Evolutionary conservation across 1,140 invertebrate species (phyloP), one percentile per base, ranked within the genome.

Genomic region (Eueides isabella): DNA sequence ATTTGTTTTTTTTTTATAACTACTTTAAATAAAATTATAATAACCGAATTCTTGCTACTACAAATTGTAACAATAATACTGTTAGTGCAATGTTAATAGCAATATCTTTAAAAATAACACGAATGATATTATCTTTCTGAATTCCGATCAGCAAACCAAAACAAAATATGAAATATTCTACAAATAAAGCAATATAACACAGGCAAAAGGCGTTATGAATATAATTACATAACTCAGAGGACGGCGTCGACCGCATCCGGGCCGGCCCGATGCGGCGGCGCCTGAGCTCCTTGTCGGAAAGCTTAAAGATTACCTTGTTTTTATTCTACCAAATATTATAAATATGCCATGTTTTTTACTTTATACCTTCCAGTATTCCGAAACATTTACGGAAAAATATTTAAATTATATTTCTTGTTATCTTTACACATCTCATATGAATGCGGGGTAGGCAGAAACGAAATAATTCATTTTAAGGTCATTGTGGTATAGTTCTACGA

Each of bases 171-270:
- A 48, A 48, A 48, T 48, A 11, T 2, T 19, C 2, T 26, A 55
- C 19, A 55, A 26, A 55, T 26, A 55, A 55, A 55, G 19, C 2
- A 55, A 23, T 63, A 68, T 63, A 68, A 69, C 61, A 69, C 61
- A 33, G 23, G 23, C 33, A 69, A 69, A 69, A 44, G 30, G 30
- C 67, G 48, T 69, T 69, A 69, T 69, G 67, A 69, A 69, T 69
- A 48, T 61, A 69, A 69, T 69, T 61, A 69, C 67, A 69, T 69
- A 69, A 69, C 12, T 69, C 48, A 69, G 48, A 48, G 67, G 61
- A 63, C 61, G 61, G 28, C 61, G 67, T 29, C 41, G n/a, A 26
- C 28, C 66, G 44, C 48, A 69, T 69, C 67, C 67, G 67, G 67
- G 26, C 44, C 11, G 29, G n/a, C 6, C 12, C 29, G 64, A 12